These are phyloP conservation scores for Ascaphus truei DNA, from an alignment of 2,113 vertebrate genomes.

Conservation along the genomic window DNA sequence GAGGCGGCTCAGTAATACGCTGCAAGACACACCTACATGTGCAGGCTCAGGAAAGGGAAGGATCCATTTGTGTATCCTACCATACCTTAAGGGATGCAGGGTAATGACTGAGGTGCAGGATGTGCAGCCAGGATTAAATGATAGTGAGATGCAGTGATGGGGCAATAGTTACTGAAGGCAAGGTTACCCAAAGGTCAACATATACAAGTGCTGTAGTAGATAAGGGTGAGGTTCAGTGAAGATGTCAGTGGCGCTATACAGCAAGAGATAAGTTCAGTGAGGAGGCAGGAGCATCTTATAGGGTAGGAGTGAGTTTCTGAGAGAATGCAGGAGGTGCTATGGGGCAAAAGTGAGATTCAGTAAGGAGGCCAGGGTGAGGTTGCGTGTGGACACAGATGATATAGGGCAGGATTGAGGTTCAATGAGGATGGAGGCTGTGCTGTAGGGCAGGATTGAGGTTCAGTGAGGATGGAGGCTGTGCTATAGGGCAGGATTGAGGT, in stretches of 20 bases:
- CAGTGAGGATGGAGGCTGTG: no score
- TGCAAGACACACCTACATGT: background rate
- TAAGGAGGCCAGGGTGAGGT: background rate
- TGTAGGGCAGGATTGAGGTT: no score
- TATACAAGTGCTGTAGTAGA: no score
- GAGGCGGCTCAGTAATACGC: background rate
- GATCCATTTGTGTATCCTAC: constrained; percentile 12
- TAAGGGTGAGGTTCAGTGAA: background rate
- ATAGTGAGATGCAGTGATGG: no score
- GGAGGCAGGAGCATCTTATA: background rate
- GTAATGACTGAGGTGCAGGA: background rate
- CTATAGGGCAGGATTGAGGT: no score
- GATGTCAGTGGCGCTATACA: background rate
- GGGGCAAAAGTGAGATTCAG: background rate
- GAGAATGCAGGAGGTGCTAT: background rate
- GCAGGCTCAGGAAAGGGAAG: background rate
- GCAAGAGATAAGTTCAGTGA: background rate
- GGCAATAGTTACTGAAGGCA: no score
- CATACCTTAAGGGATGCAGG: background rate
- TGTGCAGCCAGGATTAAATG: no score
- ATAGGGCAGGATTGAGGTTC: background rate
- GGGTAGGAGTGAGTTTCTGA: background rate
- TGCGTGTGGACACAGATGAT: background rate
- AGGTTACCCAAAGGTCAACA: no score
- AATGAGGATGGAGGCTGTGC: background rate